phyloP scores from a whole-genome alignment of 2,113 vertebrate species.

The Canis aureus region DNA sequence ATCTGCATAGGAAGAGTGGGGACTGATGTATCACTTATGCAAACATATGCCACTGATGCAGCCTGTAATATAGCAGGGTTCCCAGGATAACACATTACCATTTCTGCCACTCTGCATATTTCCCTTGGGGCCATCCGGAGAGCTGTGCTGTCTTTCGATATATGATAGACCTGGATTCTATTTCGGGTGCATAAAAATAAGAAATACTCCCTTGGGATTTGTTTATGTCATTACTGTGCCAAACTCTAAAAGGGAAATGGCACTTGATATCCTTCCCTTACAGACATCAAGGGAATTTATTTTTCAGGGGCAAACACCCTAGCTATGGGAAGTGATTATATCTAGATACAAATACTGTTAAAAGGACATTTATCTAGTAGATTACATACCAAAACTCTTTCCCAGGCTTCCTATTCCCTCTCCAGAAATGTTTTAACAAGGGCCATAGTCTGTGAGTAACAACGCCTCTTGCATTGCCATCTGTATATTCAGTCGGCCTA shows the following conservation, averaged over 20 bases:
- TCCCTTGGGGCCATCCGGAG: constrained; percentile 69
- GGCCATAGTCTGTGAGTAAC: constrained; percentile 10
- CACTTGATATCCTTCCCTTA: constrained; percentile 71
- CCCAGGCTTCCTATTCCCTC: background rate
- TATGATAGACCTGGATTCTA: constrained; percentile 78
- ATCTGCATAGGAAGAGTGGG: constrained; percentile 42
- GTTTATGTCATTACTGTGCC: constrained; percentile 54
- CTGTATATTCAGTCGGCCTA: constrained; percentile 58
- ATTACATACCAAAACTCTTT: constrained; percentile 35
- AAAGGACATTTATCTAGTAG: constrained; percentile 63
- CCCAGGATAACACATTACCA: constrained; percentile 70
- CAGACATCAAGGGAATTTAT: constrained; percentile 68
- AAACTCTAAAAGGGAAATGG: constrained; percentile 78
- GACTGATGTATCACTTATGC: constrained; percentile 56
- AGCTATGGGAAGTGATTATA: constrained; percentile 53
- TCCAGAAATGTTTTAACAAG: constrained; percentile 28
- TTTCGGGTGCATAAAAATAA: constrained; percentile 77
- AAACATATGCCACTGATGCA: constrained; percentile 45
- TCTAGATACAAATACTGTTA: constrained; percentile 49
- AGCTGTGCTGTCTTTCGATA: constrained; percentile 64
- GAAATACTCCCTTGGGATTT: constrained; percentile 73
- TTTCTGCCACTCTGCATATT: constrained; percentile 79
- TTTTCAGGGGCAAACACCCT: constrained; percentile 57
- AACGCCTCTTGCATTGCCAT: constrained; percentile 52
- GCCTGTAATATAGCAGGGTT: constrained; percentile 42